Evolutionary conservation across 92 coral and sea anemone genomes (phyloP), one percentile per base, ranked within the genome.

Genomic region (Palythoa heliodiscus): DNA sequence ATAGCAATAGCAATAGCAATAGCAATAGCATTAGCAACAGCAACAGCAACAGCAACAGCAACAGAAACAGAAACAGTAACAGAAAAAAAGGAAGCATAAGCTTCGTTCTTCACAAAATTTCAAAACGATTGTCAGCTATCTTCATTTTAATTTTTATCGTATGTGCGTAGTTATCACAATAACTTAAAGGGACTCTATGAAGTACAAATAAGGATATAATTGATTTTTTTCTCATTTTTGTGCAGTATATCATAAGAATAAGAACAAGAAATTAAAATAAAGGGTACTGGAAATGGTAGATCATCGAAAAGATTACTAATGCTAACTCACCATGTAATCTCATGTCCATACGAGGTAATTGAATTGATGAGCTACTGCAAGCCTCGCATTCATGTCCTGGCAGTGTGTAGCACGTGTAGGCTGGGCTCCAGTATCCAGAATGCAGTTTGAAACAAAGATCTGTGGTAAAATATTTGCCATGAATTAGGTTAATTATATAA

Each of bases 361-460:
- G 81, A 23, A 29, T 12, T 20, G 84, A n/a, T 23, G 20, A 60
- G 57, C 84, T 66, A 58, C 74, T 80, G 61, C 84, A 80, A 66
- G 84, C 73, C 84, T 80, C 84, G 63, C 84, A 80, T 66, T 73
- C 92, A 88, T 92, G 95, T 4, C 86, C 87, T 22, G 84, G 74
- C 47, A 76, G 89, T 23, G 93, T 75, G 70, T 88, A 90, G 54
- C 97, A 93, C 19, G 97, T 92, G 88, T 93, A 92, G 7, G 95
- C 93, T 24, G 97, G 89, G 61, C 72, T 87, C 97, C 97, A 93
- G 77, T 92, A 93, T 48, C 87, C 89, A n/a, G 88, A 83, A n/a
- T 87, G 91, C 80, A 91, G 24, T 73, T 85, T 86, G 83, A 84
- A 91, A 76, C 79, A 85, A 40, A 86, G 68, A 35, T 87, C 93